Percentiles rank a stretch among this genome's conserved stretches.
These are phyloP conservation scores for Enteromius unitaeniatus DNA, from an alignment of 2,797 vertebrate genomes.

Conservation along the genomic window DNA sequence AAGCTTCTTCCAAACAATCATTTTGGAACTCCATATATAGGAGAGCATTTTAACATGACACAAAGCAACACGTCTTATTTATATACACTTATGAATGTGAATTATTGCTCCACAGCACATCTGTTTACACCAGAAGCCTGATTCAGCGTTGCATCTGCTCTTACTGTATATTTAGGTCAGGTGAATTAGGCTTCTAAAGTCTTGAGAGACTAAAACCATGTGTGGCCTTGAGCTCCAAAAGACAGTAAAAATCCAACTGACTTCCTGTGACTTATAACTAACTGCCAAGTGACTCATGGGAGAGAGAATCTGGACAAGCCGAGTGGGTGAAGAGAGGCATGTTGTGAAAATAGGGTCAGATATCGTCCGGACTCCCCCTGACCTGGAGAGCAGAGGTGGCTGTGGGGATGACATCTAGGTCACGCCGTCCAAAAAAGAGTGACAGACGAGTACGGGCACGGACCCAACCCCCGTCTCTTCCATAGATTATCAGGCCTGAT, in stretches of 20 bases:
- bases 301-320: neutral
- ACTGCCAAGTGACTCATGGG: slow-evolving; percentile 34
- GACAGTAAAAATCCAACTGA: slow-evolving; percentile 40
- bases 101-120: slow-evolving; percentile 23
- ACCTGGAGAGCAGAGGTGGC: slow-evolving; percentile 21
- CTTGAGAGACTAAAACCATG: slow-evolving; percentile 42
- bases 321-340: slow-evolving; percentile 10
- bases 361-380: slow-evolving; percentile 16
- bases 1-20: neutral
- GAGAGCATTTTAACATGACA: neutral
- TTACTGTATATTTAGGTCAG: slow-evolving; percentile 49
- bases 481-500: slow-evolving; percentile 33
- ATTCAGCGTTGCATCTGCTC: slow-evolving; percentile 44
- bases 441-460: slow-evolving; percentile 22
- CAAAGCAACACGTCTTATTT: neutral
- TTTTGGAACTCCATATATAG: slow-evolving; percentile 19
- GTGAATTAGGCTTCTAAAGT: slow-evolving; percentile 45
- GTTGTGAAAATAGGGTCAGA: slow-evolving; percentile 9
- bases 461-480: slow-evolving; percentile 2
- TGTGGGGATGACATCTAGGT: slow-evolving; percentile 29
- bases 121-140: slow-evolving; percentile 42
- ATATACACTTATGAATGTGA: neutral
- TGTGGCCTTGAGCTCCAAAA: slow-evolving; percentile 56
- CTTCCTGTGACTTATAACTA: slow-evolving; percentile 49
- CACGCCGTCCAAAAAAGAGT: slow-evolving; percentile 1